phyloP scores from a whole-genome alignment of 2,888 invertebrate species.

The Odontothrips loti region DNA sequence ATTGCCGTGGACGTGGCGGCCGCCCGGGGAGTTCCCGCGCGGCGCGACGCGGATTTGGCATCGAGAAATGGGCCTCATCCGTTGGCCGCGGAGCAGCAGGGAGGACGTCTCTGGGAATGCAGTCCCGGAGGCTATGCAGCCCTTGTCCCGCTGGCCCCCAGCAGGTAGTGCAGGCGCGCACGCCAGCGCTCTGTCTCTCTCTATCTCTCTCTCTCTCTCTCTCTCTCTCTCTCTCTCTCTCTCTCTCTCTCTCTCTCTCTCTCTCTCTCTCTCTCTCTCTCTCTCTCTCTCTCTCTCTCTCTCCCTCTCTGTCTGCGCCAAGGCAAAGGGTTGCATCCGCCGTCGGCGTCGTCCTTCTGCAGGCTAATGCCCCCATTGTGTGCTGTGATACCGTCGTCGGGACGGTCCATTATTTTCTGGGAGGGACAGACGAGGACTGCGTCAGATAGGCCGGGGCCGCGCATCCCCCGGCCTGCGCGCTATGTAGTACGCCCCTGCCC shows the following conservation, averaged over 20 bases:
- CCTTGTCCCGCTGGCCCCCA: no score
- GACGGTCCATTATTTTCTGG: background rate
- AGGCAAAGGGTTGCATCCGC: background rate
- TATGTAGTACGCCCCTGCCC: background rate
- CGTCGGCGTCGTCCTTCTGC: background rate
- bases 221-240: no score
- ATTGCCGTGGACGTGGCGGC: background rate
- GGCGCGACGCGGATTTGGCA: no score
- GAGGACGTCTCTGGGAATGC: background rate
- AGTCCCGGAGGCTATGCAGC: no score
- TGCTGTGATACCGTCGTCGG: background rate
- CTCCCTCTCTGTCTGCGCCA: background rate
- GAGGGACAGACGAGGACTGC: background rate
- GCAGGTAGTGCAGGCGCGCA: no score
- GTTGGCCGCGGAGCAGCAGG: background rate
- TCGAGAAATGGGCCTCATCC: no score
- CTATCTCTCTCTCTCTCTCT: no score
- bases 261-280: constrained; percentile 1
- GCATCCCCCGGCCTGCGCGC: background rate
- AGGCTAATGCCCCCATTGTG: constrained; percentile 2
- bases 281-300: constrained; percentile 11
- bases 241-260: background rate
- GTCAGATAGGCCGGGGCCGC: background rate
- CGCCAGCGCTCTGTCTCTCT: no score
- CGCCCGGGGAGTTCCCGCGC: background rate